phyloP scores from a whole-genome alignment of 2,888 invertebrate species.

The Nasonia oneida region DNA sequence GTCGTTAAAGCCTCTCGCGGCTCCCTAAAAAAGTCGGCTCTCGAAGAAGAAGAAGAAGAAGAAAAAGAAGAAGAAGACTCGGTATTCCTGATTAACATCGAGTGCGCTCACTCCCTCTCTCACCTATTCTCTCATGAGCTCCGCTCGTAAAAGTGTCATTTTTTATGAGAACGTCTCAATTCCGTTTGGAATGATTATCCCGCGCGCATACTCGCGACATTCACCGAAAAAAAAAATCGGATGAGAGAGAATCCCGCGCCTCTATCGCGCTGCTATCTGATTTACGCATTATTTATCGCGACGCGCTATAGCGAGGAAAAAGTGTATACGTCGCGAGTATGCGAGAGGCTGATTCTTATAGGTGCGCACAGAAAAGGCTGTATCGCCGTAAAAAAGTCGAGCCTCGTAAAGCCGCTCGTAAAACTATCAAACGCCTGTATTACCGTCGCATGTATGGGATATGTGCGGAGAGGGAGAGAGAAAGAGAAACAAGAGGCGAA shows the following conservation, averaged over 20 bases:
- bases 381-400: slow-evolving; percentile 46
- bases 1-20: slow-evolving; percentile 26
- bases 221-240: not conserved
- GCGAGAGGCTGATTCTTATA: slow-evolving; percentile 2
- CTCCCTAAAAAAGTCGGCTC: slow-evolving; percentile 12
- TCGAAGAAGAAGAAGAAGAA: not conserved
- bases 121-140: not conserved
- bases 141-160: slow-evolving; percentile 34
- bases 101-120: not conserved
- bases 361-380: not conserved
- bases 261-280: slow-evolving; percentile 25
- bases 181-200: not conserved
- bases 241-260: not conserved
- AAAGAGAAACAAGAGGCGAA: not conserved
- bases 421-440: slow-evolving; percentile 44
- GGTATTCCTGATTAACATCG: slow-evolving; percentile 38
- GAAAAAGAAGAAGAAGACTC: not conserved
- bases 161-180: slow-evolving; percentile 38
- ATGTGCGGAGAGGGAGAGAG: not conserved
- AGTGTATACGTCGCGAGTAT: not conserved
- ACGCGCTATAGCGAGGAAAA: slow-evolving; percentile 5
- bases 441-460: not conserved
- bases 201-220: not conserved
- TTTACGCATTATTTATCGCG: slow-evolving; percentile 48
- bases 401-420: slow-evolving; percentile 30